phyloP scores from a whole-genome alignment of 1,140 invertebrate species.

The Polypedilum pembai region DNA sequence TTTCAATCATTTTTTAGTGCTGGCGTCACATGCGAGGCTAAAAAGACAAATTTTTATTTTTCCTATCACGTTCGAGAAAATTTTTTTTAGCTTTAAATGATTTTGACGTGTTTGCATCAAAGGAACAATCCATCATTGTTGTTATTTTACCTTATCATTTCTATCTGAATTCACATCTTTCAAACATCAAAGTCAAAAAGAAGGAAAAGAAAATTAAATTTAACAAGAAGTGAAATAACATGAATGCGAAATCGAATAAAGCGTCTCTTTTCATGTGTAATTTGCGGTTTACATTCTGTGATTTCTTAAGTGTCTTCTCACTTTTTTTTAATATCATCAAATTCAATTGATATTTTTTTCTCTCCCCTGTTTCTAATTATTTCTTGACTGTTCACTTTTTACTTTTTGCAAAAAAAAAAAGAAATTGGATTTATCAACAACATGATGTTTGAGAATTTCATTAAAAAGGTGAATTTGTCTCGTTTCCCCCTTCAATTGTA shows the following conservation, averaged over 20 bases:
- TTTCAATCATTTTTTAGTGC: background rate
- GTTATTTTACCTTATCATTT: background rate
- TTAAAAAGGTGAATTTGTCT: background rate
- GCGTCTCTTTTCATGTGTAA: conserved; percentile 12
- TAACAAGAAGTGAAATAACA: background rate
- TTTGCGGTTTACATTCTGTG: background rate
- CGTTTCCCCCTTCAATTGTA: background rate
- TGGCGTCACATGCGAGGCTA: background rate
- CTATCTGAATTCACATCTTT: background rate
- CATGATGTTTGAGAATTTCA: background rate
- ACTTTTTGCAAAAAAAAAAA: no score
- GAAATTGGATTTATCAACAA: background rate
- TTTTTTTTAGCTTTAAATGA: conserved; percentile 14
- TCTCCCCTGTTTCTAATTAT: no score
- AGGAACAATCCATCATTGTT: conserved; percentile 25
- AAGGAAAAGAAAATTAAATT: background rate
- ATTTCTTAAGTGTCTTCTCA: background rate
- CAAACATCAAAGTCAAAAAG: background rate
- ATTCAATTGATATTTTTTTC: no score
- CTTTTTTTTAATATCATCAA: no score
- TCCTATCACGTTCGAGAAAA: background rate
- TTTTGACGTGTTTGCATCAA: background rate
- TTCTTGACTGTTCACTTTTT: no score
- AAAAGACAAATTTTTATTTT: background rate
- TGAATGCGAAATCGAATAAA: conserved; percentile 17